Conservation (phyloP, 2,113 vertebrate genomes). For the Eretmochelys imbricata region DNA sequence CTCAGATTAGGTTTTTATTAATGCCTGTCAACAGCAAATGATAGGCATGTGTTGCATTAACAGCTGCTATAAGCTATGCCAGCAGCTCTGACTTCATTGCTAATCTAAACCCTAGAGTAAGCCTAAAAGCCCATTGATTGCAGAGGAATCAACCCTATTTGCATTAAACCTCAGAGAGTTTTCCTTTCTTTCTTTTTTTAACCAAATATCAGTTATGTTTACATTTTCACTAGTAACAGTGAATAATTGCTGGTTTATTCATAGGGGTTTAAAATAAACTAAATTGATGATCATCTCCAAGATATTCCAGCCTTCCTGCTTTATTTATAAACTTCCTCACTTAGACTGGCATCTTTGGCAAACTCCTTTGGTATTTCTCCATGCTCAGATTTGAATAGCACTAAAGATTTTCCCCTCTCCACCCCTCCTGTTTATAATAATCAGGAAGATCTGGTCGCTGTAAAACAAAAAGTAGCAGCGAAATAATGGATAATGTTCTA, state of each 20-base stretch:
- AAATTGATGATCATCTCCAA: slow-evolving; percentile 40
- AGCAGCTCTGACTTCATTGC: slow-evolving; percentile 68
- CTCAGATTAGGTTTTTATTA: slow-evolving; percentile 89
- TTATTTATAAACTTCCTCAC: slow-evolving; percentile 53
- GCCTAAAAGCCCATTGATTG: slow-evolving; percentile 54
- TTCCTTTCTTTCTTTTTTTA: background rate
- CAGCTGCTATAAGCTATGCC: slow-evolving; percentile 67
- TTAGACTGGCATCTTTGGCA: slow-evolving; percentile 4
- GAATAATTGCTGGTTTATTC: slow-evolving; percentile 33
- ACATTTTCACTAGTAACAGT: slow-evolving; percentile 11
- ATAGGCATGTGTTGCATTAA: slow-evolving; percentile 80
- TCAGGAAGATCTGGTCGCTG: background rate
- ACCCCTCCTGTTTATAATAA: slow-evolving; percentile 11
- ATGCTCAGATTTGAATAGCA: slow-evolving; percentile 24
- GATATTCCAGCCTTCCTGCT: background rate
- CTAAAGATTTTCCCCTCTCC: background rate
- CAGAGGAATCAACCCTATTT: slow-evolving; percentile 46
- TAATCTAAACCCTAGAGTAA: slow-evolving; percentile 66
- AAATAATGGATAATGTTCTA: background rate
- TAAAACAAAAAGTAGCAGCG: background rate
- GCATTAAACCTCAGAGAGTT: slow-evolving; percentile 37
- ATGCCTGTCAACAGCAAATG: slow-evolving; percentile 88
- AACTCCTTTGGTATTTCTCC: slow-evolving; percentile 45
- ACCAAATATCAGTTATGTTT: slow-evolving; percentile 24
- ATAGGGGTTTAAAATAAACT: slow-evolving; percentile 24